phyloP scores from a whole-genome alignment of 2,888 invertebrate species.

The Achlya flavicornis region DNA sequence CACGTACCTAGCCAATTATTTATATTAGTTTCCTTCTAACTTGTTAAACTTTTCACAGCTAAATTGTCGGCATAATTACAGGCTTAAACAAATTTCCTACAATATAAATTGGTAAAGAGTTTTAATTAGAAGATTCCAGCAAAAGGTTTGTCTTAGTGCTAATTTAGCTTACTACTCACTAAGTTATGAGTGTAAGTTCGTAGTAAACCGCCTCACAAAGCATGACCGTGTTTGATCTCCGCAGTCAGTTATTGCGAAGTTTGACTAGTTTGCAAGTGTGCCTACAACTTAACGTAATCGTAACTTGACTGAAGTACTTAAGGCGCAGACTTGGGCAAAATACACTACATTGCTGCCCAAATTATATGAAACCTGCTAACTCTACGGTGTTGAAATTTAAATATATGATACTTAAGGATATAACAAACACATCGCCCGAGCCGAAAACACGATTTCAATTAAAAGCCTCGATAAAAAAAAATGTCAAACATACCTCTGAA shows the following conservation, averaged over 20 bases:
- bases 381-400: too few relatives aligned
- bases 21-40: slow-evolving; percentile 30
- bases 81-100: slow-evolving; percentile 46
- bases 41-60: slow-evolving; percentile 26
- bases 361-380: too few relatives aligned
- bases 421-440: too few relatives aligned
- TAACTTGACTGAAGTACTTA: not conserved
- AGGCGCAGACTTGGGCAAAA: too few relatives aligned
- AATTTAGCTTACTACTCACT: not conserved
- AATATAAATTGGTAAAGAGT: slow-evolving; percentile 37
- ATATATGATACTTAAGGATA: too few relatives aligned
- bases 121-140: slow-evolving; percentile 15
- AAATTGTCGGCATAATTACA: slow-evolving; percentile 43
- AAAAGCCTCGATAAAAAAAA: too few relatives aligned
- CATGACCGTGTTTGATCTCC: not conserved
- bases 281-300: not conserved
- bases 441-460: too few relatives aligned
- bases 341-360: too few relatives aligned
- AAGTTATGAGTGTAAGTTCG: not conserved
- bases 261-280: not conserved
- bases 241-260: not conserved
- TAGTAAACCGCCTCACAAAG: not conserved
- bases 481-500: too few relatives aligned
- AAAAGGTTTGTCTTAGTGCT: slow-evolving; percentile 3
- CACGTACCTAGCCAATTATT: slow-evolving; percentile 18